Conservation (phyloP, 2,888 invertebrate species). For the Sacculina carcini region DNA sequence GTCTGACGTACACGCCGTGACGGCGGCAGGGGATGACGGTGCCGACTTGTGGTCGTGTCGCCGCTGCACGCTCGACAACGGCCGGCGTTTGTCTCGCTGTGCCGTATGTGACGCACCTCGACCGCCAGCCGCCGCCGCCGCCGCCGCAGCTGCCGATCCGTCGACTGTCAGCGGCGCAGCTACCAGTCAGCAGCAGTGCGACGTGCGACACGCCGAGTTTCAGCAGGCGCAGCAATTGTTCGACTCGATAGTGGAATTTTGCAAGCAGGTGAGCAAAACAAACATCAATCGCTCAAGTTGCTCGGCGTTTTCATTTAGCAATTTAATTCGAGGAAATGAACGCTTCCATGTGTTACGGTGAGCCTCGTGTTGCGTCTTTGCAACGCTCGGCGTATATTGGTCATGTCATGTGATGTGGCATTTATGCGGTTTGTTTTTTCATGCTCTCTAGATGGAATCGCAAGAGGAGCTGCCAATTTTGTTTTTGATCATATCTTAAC, state of each 20-base stretch:
- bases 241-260: conserved; percentile 71
- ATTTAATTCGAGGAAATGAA: background rate
- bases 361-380: too few species aligned
- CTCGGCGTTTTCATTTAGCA: background rate
- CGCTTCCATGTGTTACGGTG: too few species aligned
- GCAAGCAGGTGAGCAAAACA: conserved; percentile 36
- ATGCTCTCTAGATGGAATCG: too few species aligned
- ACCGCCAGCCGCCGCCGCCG: conserved; percentile 19
- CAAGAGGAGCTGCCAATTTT: too few species aligned
- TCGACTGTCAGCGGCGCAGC: conserved; percentile 16
- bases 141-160: conserved; percentile 10
- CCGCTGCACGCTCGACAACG: conserved; percentile 64
- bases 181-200: conserved; percentile 49
- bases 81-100: conserved; percentile 39
- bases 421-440: too few species aligned
- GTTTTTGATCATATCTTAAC: too few species aligned
- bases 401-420: too few species aligned
- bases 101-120: conserved; percentile 67
- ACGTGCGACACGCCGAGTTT: conserved; percentile 52
- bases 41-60: conserved; percentile 65
- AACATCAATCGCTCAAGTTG: conserved; percentile 8
- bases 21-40: too few species aligned
- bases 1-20: too few species aligned
- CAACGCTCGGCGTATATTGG: too few species aligned
- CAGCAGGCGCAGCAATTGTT: conserved; percentile 65